A percentile compares a stretch with the other conserved stretches of the same genome.
phyloP scores from a whole-genome alignment of 2,113 vertebrate species.

The Sardina pilchardus region DNA sequence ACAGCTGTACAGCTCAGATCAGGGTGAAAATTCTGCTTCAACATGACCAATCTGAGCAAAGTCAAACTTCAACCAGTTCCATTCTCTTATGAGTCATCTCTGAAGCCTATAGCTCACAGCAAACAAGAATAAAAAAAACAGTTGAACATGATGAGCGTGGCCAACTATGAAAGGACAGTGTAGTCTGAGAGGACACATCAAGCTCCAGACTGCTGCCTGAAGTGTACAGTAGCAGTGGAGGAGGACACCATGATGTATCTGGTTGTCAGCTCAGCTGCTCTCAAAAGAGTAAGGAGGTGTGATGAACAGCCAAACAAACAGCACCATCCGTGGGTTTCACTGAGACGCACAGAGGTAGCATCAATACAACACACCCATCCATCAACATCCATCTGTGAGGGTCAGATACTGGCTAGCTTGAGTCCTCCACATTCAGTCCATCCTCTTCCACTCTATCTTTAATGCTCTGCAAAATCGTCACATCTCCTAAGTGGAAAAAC shows the following conservation, averaged over 20 bases:
- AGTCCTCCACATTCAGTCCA: conserved; percentile 28
- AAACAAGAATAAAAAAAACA: neutral
- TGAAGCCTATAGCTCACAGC: neutral
- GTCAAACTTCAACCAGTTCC: neutral
- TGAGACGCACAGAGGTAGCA: conserved; percentile 51
- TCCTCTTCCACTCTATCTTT: neutral
- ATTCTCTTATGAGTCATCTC: neutral
- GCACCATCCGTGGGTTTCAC: conserved; percentile 58
- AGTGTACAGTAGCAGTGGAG: conserved; percentile 38
- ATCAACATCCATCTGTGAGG: conserved; percentile 65
- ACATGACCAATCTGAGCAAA: neutral
- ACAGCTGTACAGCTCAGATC: neutral
- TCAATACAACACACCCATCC: conserved; percentile 49
- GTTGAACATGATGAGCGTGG: conserved; percentile 23
- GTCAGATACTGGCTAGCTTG: conserved; percentile 55
- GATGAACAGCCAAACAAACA: conserved; percentile 69
- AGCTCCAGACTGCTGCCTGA: conserved; percentile 18
- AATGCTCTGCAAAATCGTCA: conserved; percentile 21
- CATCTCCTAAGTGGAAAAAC: neutral
- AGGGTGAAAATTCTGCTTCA: neutral
- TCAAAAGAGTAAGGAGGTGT: conserved; percentile 62
- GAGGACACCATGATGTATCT: conserved; percentile 63
- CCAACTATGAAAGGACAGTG: conserved; percentile 39
- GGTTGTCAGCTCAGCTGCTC: conserved; percentile 51
- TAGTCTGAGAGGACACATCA: conserved; percentile 23